Conservation (phyloP, 2,888 invertebrate genomes). For the Thera obeliscata region DNA sequence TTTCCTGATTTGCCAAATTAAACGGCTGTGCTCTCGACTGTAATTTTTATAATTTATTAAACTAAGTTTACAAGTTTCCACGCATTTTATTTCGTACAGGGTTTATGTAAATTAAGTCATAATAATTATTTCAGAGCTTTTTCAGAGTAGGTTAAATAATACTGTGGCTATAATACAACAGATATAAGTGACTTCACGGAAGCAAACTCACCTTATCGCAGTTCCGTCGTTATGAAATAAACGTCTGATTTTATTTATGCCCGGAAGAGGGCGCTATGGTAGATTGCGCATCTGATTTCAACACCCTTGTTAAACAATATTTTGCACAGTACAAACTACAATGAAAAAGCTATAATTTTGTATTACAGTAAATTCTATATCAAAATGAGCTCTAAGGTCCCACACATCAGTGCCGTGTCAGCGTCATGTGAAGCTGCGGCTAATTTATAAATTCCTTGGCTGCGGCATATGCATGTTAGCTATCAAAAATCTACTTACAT, state of each 20-base stretch:
- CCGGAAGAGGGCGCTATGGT: slow-evolving; percentile 70
- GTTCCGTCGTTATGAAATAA: slow-evolving; percentile 78
- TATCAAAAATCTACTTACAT: no score
- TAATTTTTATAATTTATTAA: no score
- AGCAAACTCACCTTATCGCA: slow-evolving; percentile 68
- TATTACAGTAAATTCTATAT: no score
- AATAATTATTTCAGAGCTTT: background rate
- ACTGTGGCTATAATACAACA: slow-evolving; percentile 17
- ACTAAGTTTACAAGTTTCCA: no score
- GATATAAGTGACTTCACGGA: slow-evolving; percentile 48
- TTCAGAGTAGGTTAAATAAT: background rate
- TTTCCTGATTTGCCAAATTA: no score
- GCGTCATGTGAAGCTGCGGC: no score
- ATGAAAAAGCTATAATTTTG: background rate
- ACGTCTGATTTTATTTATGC: slow-evolving; percentile 76
- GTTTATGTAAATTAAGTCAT: background rate
- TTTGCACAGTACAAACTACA: slow-evolving; percentile 54
- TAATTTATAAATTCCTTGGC: no score
- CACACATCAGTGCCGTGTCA: no score
- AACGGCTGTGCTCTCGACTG: no score
- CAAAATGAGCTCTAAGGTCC: no score
- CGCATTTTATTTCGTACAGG: no score
- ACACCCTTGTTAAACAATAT: slow-evolving; percentile 73
- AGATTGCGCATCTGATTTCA: slow-evolving; percentile 71
- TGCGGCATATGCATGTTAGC: no score